Conservation (phyloP, 1,140 invertebrate genomes). For the Apis laboriosa region DNA sequence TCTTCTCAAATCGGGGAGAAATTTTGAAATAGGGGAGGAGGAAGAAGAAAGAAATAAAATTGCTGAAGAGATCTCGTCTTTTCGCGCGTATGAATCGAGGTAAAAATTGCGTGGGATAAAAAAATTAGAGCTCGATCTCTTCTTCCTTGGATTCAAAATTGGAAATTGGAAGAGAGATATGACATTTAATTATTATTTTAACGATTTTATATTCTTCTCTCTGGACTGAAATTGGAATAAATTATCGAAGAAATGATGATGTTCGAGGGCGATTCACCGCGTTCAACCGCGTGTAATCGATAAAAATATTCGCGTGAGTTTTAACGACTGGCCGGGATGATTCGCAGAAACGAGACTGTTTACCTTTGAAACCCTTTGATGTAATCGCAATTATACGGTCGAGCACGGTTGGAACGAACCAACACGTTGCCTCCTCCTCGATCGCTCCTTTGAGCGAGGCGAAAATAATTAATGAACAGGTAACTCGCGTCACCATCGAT, state of each 20-base stretch:
- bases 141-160: too few relatives aligned
- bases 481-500: background rate
- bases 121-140: too few relatives aligned
- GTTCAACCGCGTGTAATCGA: background rate
- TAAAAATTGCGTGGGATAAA: too few relatives aligned
- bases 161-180: too few relatives aligned
- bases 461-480: slow-evolving; percentile 11
- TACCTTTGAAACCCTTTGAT: background rate
- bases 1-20: too few relatives aligned
- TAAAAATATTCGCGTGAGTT: background rate
- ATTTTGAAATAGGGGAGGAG: too few relatives aligned
- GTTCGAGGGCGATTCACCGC: background rate
- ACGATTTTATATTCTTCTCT: too few relatives aligned
- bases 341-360: slow-evolving; percentile 17
- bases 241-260: background rate
- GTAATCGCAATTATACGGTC: slow-evolving; percentile 9
- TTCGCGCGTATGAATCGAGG: too few relatives aligned
- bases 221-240: background rate
- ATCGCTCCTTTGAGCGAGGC: background rate
- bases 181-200: too few relatives aligned
- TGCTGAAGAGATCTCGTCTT: too few relatives aligned
- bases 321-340: slow-evolving; percentile 10
- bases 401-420: background rate
- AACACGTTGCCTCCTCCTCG: background rate
- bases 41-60: too few relatives aligned